Evolutionary conservation across 2,113 vertebrate genomes (phyloP).

Genomic region (Conger conger): DNA sequence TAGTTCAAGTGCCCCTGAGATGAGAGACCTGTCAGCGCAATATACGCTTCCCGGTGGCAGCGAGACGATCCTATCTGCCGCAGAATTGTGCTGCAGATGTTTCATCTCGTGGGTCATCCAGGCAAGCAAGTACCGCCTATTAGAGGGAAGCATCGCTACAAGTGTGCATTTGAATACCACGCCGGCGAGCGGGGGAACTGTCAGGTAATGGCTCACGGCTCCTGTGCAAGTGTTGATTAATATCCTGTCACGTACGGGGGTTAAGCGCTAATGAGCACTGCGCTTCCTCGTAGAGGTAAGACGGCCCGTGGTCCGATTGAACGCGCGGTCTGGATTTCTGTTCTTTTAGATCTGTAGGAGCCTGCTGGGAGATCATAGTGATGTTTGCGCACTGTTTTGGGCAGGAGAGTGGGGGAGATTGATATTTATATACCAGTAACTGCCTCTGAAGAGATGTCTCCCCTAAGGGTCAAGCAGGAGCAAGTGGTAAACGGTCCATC

Average conservation of each 20-base stretch:
- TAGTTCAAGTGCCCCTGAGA: slow-evolving; percentile 38
- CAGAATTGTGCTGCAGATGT: slow-evolving; percentile 8
- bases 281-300: not conserved
- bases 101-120: not conserved
- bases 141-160: not conserved
- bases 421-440: slow-evolving; percentile 56
- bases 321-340: not conserved
- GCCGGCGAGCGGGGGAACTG: not conserved
- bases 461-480: slow-evolving; percentile 31
- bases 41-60: slow-evolving; percentile 14
- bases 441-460: slow-evolving; percentile 34
- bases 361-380: slow-evolving; percentile 5
- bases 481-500: slow-evolving; percentile 26
- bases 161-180: not conserved
- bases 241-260: not conserved
- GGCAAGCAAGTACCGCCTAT: not conserved
- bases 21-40: slow-evolving; percentile 30
- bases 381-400: slow-evolving; percentile 59
- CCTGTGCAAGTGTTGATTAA: not conserved
- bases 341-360: not conserved
- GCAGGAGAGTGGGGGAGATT: slow-evolving; percentile 47
- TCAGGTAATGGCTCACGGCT: not conserved
- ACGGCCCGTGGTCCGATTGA: not conserved
- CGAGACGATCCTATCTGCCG: slow-evolving; percentile 26
- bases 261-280: not conserved